Base-by-base conservation (phyloP, 2,797 vertebrate genomes). In the Fistularia tabacaria region DNA sequence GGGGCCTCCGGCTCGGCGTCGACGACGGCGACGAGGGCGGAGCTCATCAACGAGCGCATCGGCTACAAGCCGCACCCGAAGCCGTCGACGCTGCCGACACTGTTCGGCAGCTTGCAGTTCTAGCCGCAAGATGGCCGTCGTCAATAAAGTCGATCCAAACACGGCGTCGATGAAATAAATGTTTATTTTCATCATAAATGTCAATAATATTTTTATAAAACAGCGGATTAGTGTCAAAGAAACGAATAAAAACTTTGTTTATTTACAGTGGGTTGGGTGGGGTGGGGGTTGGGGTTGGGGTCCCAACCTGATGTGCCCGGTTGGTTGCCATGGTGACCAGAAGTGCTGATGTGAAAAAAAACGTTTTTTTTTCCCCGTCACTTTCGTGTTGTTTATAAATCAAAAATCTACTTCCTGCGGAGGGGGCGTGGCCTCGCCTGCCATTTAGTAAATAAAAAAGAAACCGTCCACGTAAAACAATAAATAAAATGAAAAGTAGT, bases 11-110 rank as follows among this genome's bases (percentile, higher is more conserved):
- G 51, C 0, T 77, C 78, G 0, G 73, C 83, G 1, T 77, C 85
- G 1, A 46, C 78, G 0, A 50, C 55, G 0, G 54, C 48, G 0
- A 91, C 84, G 8, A 88, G 94, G 74, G 91, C 93, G 68, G 95
- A 98, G 79, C 90, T 94, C 56, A 95, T 98, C 55, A 93, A 93
- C 2, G 96, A 98, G 57, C 88, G 96, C 46, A 98, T 98, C 14
- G 96, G 96, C 41, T 98, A 95, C 85, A 97, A 97, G 61, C 93
- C 95, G 0, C 94, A 96, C 77, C 94, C 94, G 38, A 97, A 98
- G 77, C 91, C 93, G 0, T 92, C 90, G 42, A 94, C 90, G 6
- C 89, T 95, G 56, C 90, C 93, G 0, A 93, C 94, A 0, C 88
- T 96, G 14, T 98, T 98, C 76, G 94, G 93, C 56, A 95, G 91